Conservation (phyloP, 2,113 vertebrate genomes). For the Eclectus roratus region DNA sequence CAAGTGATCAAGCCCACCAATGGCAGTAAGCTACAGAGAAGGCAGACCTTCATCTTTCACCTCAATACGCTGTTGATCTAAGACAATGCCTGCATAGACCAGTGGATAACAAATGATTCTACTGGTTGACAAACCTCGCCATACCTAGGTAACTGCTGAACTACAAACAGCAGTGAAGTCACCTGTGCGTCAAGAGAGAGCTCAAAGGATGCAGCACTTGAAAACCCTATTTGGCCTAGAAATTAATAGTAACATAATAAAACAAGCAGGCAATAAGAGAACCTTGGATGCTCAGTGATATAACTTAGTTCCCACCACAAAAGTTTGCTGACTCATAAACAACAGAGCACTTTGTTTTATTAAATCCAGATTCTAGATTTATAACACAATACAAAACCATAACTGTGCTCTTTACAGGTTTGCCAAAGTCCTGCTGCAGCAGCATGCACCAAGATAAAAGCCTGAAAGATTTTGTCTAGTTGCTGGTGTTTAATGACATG, state of each 20-base stretch:
- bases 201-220: neutral
- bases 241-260: neutral
- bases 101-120: neutral
- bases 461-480: neutral
- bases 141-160: neutral
- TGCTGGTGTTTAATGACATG: neutral
- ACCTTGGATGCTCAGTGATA: neutral
- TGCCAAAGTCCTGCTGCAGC: neutral
- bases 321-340: neutral
- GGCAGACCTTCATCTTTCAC: neutral
- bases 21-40: neutral
- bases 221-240: neutral
- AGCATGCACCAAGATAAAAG: neutral
- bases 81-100: fast-evolving
- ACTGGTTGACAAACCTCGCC: neutral
- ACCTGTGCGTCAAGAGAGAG: neutral
- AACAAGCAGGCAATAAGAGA: neutral
- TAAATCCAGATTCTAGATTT: neutral
- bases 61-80: neutral
- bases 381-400: neutral
- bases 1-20: neutral
- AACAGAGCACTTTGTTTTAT: neutral
- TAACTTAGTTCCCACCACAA: neutral
- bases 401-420: neutral
- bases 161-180: neutral